Evolutionary conservation across 2,113 vertebrate species (phyloP), one percentile per base, ranked within the genome.

Genomic region (Vidua macroura): DNA sequence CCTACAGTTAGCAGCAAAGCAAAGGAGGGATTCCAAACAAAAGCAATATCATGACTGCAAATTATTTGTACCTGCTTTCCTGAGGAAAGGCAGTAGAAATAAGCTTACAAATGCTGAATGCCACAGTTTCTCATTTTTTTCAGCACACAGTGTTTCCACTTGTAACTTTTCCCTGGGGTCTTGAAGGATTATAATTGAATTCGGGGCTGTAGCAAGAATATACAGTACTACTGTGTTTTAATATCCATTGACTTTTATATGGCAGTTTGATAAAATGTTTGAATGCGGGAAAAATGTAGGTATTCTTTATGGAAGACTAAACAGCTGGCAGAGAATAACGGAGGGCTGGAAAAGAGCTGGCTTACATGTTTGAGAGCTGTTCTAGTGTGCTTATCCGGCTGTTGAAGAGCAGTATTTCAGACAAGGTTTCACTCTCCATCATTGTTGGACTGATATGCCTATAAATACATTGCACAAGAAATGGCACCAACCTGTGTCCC

Each of bases 131-230:
- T 85, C 44, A 52, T 84, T 78, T 91, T 87, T 94, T 95, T 93
- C 74, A 91, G 90, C 70, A 35, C 31, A 44, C 43, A 13, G 9
- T 53, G 85, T 92, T 96, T 97, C 89, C 55, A 93, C 58, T 95
- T 95, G 64, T 88, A 93, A 89, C 74, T 94, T 96, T 95, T 93
- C 95, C 86, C 96, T 63, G 51, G 83, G 93, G 88, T 74, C 63
- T 86, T 76, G 83, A 82, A 95, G 86, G 69, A 88, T 92, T 94
- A 92, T 92, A 95, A 81, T 92, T 96, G 91, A 92, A 95, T 83
- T 95, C 33, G 27, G 62, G 78, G 60, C 88, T 91, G 63, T 64
- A 91, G 75, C 70, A 91, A 69, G 91, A 93, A 95, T 88, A 93
- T 82, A 93, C 79, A 90, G 27, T 69, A n/a, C 58, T 70, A 33